Evolutionary conservation across 2,113 vertebrate species (phyloP).

Genomic region (Pungitius pungitius): DNA sequence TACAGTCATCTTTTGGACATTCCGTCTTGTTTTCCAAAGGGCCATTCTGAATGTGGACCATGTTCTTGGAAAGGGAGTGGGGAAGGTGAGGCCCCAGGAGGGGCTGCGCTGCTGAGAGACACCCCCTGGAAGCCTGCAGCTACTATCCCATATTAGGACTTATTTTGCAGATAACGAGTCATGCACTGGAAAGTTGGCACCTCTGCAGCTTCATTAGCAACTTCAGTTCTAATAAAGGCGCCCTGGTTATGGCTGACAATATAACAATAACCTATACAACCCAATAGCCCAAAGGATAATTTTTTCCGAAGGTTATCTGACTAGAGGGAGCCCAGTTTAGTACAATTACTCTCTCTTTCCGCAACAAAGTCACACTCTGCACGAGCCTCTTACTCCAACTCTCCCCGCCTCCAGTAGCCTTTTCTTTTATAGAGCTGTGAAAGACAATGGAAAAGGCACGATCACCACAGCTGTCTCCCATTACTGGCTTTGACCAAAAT

Average conservation of each 20-base stretch:
- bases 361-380: constrained; percentile 64
- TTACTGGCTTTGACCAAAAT: constrained; percentile 75
- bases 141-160: constrained; percentile 38
- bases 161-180: constrained; percentile 20
- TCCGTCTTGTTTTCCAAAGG: constrained; percentile 52
- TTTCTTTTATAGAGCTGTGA: constrained; percentile 30
- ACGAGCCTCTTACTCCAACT: constrained; percentile 42
- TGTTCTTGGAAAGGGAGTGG: constrained; percentile 40
- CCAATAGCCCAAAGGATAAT: background rate
- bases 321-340: constrained; percentile 27
- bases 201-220: constrained; percentile 20
- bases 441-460: constrained; percentile 81
- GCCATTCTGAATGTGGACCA: constrained; percentile 49
- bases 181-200: constrained; percentile 12
- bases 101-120: constrained; percentile 51
- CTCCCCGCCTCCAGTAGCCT: constrained; percentile 29
- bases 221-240: constrained; percentile 3
- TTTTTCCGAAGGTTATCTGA: constrained; percentile 19
- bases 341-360: constrained; percentile 42
- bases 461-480: constrained; percentile 79
- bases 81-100: constrained; percentile 64
- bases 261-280: background rate
- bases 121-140: constrained; percentile 61
- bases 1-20: constrained; percentile 42
- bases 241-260: background rate